Conservation (phyloP, 1,140 invertebrate genomes). For the Chironomus tepperi region DNA sequence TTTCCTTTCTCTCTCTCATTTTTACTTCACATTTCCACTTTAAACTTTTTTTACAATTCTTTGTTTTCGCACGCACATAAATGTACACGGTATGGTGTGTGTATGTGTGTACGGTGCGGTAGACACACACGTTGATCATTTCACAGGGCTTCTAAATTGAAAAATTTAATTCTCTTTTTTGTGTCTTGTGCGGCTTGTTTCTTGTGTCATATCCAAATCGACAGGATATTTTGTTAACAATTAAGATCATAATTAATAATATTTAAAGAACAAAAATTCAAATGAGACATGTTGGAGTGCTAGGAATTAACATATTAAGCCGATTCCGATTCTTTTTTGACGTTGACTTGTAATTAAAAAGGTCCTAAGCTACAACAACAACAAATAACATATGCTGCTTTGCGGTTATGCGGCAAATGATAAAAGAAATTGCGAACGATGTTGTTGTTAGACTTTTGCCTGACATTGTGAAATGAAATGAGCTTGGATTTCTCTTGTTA, state of each 20-base stretch:
- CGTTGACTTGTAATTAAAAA: constrained; percentile 1
- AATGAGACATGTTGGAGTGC: no score
- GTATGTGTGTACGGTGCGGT: no score
- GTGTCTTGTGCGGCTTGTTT: neutral
- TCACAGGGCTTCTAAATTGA: neutral
- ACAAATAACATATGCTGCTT: neutral
- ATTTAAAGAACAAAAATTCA: neutral
- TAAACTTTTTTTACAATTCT: neutral
- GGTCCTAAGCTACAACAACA: neutral
- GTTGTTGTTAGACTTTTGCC: neutral
- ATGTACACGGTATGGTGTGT: neutral
- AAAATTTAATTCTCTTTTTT: neutral
- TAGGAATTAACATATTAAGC: constrained; percentile 18
- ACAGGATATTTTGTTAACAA: neutral
- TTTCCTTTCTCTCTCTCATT: neutral
- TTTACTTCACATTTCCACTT: no score
- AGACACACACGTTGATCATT: neutral
- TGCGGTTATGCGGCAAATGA: constrained; percentile 11
- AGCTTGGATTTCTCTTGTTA: no score
- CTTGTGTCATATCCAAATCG: neutral
- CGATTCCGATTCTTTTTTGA: neutral
- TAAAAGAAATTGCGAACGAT: neutral
- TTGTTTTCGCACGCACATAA: constrained; percentile 11
- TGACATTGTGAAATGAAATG: neutral
- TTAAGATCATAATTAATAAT: neutral